Percentiles rank a stretch among this genome's conserved stretches.
These are phyloP conservation scores for Salarias fasciatus DNA, from an alignment of 2,797 vertebrate genomes.

Conservation along the genomic window DNA sequence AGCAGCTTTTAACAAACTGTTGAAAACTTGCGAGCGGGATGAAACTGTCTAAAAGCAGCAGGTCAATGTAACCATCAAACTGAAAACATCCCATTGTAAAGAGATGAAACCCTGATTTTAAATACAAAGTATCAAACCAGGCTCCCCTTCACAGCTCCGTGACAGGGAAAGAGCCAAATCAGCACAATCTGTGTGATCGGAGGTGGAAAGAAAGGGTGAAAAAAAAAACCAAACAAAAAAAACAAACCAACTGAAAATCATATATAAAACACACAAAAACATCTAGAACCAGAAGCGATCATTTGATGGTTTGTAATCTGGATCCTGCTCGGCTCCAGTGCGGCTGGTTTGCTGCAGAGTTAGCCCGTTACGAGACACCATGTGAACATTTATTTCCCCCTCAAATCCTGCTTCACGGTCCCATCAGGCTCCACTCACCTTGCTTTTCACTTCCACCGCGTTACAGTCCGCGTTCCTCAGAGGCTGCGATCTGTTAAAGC, in stretches of 20 bases:
- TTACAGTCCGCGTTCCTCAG: slow-evolving; percentile 88
- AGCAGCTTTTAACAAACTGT: neutral
- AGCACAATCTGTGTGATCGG: slow-evolving; percentile 28
- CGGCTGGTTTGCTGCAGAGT: neutral
- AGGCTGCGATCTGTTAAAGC: slow-evolving; percentile 92
- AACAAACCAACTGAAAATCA: slow-evolving; percentile 30
- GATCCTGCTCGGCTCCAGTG: neutral
- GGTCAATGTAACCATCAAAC: neutral
- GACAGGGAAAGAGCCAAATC: slow-evolving; percentile 43
- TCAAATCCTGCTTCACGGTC: neutral
- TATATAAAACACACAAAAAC: no score
- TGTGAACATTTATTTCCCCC: slow-evolving; percentile 47
- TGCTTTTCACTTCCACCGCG: slow-evolving; percentile 97
- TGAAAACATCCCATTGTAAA: slow-evolving; percentile 10
- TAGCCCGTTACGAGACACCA: slow-evolving; percentile 38
- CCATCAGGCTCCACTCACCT: slow-evolving; percentile 82
- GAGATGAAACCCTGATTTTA: neutral
- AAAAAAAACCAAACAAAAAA: slow-evolving; percentile 36
- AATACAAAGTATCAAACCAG: slow-evolving; percentile 22
- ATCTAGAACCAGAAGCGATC: slow-evolving; percentile 4
- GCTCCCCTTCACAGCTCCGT: slow-evolving; percentile 6
- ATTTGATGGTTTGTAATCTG: neutral
- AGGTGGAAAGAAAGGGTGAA: slow-evolving; percentile 6
- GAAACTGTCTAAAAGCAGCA: slow-evolving; percentile 23
- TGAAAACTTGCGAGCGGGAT: slow-evolving; percentile 25